Evolutionary conservation across 2,797 vertebrate genomes (phyloP).

Genomic region (Triplophysa yarkandensis): DNA sequence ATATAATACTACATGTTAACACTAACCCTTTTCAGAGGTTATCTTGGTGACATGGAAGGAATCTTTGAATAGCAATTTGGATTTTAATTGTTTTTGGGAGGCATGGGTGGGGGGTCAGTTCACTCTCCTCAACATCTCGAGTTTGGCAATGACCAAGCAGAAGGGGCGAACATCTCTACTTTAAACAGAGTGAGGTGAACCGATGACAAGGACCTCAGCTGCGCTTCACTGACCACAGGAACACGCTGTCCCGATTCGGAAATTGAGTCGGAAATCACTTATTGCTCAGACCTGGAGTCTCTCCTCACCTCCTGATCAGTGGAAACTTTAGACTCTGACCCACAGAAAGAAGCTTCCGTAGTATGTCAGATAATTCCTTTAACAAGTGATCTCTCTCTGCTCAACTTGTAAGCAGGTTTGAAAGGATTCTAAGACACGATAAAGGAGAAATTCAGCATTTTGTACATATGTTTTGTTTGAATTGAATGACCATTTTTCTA

Average conservation of each 20-base stretch:
- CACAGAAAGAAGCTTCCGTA: constrained; percentile 21
- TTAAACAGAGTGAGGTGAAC: constrained; percentile 29
- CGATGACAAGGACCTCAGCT: constrained; percentile 53
- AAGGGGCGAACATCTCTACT: constrained; percentile 9
- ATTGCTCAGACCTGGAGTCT: constrained; percentile 65
- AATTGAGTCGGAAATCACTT: constrained; percentile 57
- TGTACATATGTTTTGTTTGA: not conserved
- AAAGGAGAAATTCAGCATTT: not conserved
- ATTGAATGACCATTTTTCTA: not conserved
- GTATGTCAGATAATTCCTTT: constrained; percentile 55
- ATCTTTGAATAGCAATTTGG: too few species aligned
- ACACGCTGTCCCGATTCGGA: constrained; percentile 54
- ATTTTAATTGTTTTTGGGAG: not conserved
- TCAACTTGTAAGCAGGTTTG: constrained; percentile 15
- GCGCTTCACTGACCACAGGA: constrained; percentile 47
- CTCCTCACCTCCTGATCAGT: constrained; percentile 75
- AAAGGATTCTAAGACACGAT: constrained; percentile 18
- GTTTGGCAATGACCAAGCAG: not conserved
- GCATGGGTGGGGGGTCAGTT: too few species aligned
- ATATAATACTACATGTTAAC: too few species aligned
- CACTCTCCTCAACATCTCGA: not conserved
- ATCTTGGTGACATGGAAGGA: too few species aligned
- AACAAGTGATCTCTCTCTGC: constrained; percentile 62
- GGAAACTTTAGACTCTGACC: constrained; percentile 65
- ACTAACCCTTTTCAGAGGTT: not conserved